Base-by-base conservation (phyloP, 2,888 invertebrate genomes). In the Dioctria linearis region DNA sequence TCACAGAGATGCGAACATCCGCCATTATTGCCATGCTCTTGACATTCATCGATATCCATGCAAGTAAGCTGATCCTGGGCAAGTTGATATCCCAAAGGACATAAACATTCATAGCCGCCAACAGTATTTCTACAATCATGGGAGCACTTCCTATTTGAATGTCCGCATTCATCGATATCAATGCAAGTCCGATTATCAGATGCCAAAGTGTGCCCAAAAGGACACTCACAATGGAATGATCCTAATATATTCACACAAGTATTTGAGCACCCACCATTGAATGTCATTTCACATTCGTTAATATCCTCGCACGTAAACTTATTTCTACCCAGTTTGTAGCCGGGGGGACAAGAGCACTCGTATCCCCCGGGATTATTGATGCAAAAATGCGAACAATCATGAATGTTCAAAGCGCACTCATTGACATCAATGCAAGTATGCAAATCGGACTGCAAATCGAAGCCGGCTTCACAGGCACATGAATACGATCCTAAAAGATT, bases 401-500 rank as follows among this genome's bases (percentile, higher is more conserved):
- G 86, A 11, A 83, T 81, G 5, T 87, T 86, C 37, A 86, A 84
- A 1, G 86, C 84, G 83, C 91, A 91, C 83, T 91, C 91, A 82
- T 91, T 88, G 25, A 90, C 86, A 84, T 91, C 91, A 75, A 87
- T 84, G 83, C 90, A 91, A 3, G 85, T 86, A 39, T 83, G 86
- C 4, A 87, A 86, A 82, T 89, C 90, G 5, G 84, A 82, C 3
- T 83, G 82, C 79, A 89, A 80, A 75, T 88, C 87, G 78, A 88
- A 89, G 5, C 89, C 89, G 3, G 86, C 83, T n/a, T 89, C 90
- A 84, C 93, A 93, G 57, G 89, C 89, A 84, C 92, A 92, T 54
- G 86, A 86, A 83, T 89, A 86, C 13, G 91, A 90, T 84, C 93
- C 92, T 83, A 90, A 86, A 84, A 90, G 90, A 88, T 93, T 93